These are phyloP conservation scores for Cepaea hortensis DNA, from an alignment of 2,888 invertebrate genomes.

Conservation along the genomic window DNA sequence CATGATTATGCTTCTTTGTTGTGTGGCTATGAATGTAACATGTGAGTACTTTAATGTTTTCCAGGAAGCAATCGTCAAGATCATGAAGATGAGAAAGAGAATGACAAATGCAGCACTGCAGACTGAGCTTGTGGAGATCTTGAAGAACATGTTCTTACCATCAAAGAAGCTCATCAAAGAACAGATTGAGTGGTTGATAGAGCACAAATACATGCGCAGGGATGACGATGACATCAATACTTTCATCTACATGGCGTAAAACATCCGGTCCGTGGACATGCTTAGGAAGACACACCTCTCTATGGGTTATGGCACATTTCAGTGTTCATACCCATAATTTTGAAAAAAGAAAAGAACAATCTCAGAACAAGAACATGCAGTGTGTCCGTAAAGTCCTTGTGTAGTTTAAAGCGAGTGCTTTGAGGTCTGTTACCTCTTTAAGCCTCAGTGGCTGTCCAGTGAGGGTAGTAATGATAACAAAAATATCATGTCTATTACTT, in stretches of 20 bases:
- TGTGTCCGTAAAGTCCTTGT: too few relatives aligned
- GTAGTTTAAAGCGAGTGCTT: too few relatives aligned
- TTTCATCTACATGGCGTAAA: constrained; percentile 93
- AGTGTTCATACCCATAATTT: too few relatives aligned
- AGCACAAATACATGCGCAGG: constrained; percentile 97
- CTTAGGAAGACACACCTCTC: neutral
- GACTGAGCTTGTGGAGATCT: constrained; percentile 96
- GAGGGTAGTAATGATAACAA: too few relatives aligned
- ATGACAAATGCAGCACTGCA: constrained; percentile 95
- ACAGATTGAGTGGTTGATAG: constrained; percentile 99
- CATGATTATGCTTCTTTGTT: too few relatives aligned
- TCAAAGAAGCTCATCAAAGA: constrained; percentile 99
- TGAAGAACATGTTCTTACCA: constrained; percentile 99
- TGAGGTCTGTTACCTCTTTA: too few relatives aligned
- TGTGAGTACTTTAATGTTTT: constrained; percentile 35
- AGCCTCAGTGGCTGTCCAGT: too few relatives aligned
- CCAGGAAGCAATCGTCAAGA: constrained; percentile 98
- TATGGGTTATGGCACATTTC: neutral
- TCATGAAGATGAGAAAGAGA: constrained; percentile 97
- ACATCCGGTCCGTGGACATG: neutral
- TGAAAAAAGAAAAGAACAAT: too few relatives aligned
- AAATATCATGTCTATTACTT: too few relatives aligned
- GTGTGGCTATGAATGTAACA: neutral
- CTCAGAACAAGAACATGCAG: too few relatives aligned
- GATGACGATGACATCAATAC: constrained; percentile 98